Evolutionary conservation across 2,888 invertebrate species (phyloP).

Genomic region (Ormyrus rosae): DNA sequence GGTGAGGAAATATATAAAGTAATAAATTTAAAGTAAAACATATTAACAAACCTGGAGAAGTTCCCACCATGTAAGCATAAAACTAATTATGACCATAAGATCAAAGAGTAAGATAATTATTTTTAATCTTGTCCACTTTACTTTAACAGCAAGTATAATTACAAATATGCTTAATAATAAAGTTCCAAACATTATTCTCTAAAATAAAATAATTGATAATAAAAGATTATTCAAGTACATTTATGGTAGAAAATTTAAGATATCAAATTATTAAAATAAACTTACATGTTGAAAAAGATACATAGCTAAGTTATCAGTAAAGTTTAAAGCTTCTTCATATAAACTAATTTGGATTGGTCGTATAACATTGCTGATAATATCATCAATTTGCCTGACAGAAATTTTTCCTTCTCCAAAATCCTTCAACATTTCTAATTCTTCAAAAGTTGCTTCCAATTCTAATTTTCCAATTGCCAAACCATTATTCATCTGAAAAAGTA

Average conservation of each 20-base stretch:
- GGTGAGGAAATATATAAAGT: no score
- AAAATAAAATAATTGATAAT: conserved; percentile 45
- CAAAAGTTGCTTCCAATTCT: conserved; percentile 60
- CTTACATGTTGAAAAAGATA: conserved; percentile 57
- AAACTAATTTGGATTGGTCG: conserved; percentile 49
- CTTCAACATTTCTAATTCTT: conserved; percentile 63
- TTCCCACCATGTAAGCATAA: conserved; percentile 66
- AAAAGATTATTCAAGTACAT: not conserved
- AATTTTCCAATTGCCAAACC: conserved; percentile 60
- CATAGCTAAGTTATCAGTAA: conserved; percentile 42
- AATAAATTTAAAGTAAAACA: not conserved
- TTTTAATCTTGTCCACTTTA: conserved; percentile 57
- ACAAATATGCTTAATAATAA: conserved; percentile 49
- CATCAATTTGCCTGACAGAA: conserved; percentile 65
- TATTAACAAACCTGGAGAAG: conserved; percentile 64
- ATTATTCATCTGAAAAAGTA: conserved; percentile 57
- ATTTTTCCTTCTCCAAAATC: conserved; percentile 61
- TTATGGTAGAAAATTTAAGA: conserved; percentile 26
- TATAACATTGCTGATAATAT: conserved; percentile 63
- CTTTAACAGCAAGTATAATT: conserved; percentile 55
- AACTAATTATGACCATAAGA: conserved; percentile 62
- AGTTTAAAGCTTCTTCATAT: conserved; percentile 51
- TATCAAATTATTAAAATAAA: conserved; percentile 24
- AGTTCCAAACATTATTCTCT: conserved; percentile 57
- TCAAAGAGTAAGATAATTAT: conserved; percentile 59